These are phyloP conservation scores for Drosophila bocqueti DNA, from an alignment of 1,140 invertebrate genomes.

Conservation along the genomic window DNA sequence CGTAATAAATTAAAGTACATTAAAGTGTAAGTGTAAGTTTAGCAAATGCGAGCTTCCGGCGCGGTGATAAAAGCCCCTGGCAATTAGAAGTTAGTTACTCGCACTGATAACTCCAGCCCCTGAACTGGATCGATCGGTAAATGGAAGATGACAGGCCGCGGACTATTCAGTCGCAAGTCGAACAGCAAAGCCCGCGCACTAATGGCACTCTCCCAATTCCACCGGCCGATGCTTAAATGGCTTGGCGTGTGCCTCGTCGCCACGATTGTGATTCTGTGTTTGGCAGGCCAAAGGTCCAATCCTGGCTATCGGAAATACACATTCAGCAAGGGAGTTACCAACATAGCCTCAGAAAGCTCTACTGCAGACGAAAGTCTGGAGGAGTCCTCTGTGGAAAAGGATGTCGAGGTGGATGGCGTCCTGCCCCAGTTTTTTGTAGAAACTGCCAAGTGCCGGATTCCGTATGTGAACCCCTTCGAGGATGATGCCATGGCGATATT, in stretches of 20 bases:
- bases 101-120: background rate
- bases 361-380: too few relatives aligned
- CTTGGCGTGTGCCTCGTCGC: constrained; percentile 3
- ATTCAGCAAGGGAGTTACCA: background rate
- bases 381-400: background rate
- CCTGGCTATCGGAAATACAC: background rate
- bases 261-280: constrained; percentile 9
- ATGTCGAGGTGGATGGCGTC: too few relatives aligned
- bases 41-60: background rate
- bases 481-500: constrained; percentile 41
- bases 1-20: background rate
- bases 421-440: constrained; percentile 48
- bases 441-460: constrained; percentile 52
- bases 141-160: background rate
- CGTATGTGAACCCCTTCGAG: constrained; percentile 60
- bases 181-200: background rate
- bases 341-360: background rate
- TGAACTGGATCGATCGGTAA: background rate
- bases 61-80: background rate
- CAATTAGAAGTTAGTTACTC: background rate
- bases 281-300: background rate
- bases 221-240: constrained; percentile 13
- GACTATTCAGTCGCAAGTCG: background rate
- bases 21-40: background rate
- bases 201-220: constrained; percentile 7